Percentiles rank a stretch among this genome's conserved stretches.
These are phyloP conservation scores for Forbesichthys agassizii DNA, from an alignment of 2,113 vertebrate genomes.

Conservation along the genomic window DNA sequence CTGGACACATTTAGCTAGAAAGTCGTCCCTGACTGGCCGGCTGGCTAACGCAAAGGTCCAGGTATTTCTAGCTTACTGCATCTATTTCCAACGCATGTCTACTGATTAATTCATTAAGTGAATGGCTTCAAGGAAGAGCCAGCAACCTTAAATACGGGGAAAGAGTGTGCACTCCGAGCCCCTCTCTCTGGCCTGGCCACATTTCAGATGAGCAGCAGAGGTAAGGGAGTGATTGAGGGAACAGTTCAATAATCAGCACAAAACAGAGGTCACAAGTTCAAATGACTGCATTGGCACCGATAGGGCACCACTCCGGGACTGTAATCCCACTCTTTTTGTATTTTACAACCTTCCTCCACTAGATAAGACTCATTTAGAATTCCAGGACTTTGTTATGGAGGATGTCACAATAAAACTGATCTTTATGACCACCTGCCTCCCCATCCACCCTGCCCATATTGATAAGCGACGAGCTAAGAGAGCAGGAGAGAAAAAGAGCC, in stretches of 20 bases:
- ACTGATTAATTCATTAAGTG: slow-evolving; percentile 74
- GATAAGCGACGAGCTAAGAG: slow-evolving; percentile 18
- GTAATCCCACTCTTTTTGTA: slow-evolving; percentile 63
- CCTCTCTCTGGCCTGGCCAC: slow-evolving; percentile 26
- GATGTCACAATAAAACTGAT: slow-evolving; percentile 65
- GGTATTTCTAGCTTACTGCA: slow-evolving; percentile 63
- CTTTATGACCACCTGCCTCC: slow-evolving; percentile 57
- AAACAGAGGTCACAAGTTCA: slow-evolving; percentile 78
- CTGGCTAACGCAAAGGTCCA: slow-evolving; percentile 48
- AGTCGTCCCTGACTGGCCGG: slow-evolving; percentile 51
- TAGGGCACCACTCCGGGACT: slow-evolving; percentile 55
- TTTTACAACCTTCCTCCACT: slow-evolving; percentile 73
- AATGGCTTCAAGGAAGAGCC: slow-evolving; percentile 68
- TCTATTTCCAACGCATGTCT: slow-evolving; percentile 67
- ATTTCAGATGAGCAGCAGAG: slow-evolving; percentile 33
- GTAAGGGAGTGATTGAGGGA: slow-evolving; percentile 46
- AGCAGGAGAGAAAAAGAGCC: neutral
- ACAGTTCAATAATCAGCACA: slow-evolving; percentile 71
- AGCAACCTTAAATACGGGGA: slow-evolving; percentile 50
- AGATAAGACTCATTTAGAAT: slow-evolving; percentile 64
- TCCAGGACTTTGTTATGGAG: slow-evolving; percentile 76
- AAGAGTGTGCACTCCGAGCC: slow-evolving; percentile 37
- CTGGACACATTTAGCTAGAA: slow-evolving; percentile 54
- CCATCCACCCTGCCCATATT: slow-evolving; percentile 18
- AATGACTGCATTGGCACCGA: slow-evolving; percentile 64